phyloP scores from a whole-genome alignment of 2,797 vertebrate genomes.

The Megaceryle alcyon region DNA sequence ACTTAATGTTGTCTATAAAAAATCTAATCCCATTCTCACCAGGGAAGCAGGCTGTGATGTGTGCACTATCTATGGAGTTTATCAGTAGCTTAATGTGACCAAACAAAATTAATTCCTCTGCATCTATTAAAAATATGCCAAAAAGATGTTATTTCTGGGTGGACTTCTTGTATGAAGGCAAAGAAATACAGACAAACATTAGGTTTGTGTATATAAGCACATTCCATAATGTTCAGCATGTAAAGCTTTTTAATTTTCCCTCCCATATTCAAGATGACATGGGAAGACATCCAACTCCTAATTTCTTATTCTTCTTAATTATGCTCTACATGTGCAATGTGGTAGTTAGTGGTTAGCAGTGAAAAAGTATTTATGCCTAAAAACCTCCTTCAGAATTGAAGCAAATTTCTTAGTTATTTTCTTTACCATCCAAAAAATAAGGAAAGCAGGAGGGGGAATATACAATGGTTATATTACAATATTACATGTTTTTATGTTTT shows the following conservation, averaged over 20 bases:
- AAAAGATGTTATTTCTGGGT: neutral
- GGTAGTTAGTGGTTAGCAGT: constrained; percentile 15
- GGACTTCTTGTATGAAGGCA: neutral
- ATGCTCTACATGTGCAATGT: neutral
- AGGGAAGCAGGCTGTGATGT: neutral
- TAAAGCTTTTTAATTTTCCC: constrained; percentile 2
- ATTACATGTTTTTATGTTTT: neutral
- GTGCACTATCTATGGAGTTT: neutral
- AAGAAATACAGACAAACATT: neutral
- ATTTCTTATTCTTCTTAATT: constrained; percentile 29
- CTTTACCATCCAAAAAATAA: neutral
- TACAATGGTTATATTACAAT: neutral
- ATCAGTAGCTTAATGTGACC: constrained; percentile 7
- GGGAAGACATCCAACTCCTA: neutral
- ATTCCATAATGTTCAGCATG: neutral
- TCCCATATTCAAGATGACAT: neutral
- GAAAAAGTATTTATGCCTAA: neutral
- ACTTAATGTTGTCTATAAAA: constrained; percentile 22
- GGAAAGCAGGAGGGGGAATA: neutral
- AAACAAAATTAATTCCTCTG: neutral
- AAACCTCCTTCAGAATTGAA: neutral
- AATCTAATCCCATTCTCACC: constrained; percentile 32
- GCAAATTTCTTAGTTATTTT: neutral
- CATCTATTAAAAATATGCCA: neutral
- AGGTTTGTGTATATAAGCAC: neutral